Evolutionary conservation across 1,140 invertebrate species (phyloP).

Genomic region (Parasteatoda tepidariorum): DNA sequence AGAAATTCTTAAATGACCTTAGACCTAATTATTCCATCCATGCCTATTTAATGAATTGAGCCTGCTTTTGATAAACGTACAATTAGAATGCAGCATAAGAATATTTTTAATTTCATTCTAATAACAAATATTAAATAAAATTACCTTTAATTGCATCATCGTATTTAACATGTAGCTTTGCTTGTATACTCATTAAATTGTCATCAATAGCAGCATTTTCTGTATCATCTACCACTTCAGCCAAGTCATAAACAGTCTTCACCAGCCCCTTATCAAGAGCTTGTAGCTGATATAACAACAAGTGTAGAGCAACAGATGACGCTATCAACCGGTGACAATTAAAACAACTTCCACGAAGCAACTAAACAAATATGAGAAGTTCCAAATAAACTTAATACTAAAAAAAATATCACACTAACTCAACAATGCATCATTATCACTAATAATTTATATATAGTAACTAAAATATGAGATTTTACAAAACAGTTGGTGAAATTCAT

Average conservation of each 20-base stretch:
- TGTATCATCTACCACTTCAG: conserved; percentile 69
- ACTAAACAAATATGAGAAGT: conserved; percentile 67
- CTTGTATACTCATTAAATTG: neutral
- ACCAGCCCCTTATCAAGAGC: conserved; percentile 81
- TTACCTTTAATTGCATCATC: conserved; percentile 31
- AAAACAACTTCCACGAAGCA: conserved; percentile 74
- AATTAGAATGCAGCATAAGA: too few relatives aligned
- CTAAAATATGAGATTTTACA: too few relatives aligned
- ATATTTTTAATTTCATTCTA: too few relatives aligned
- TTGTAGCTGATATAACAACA: conserved; percentile 80
- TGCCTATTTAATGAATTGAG: too few relatives aligned
- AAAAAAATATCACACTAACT: neutral
- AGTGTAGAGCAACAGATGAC: conserved; percentile 59
- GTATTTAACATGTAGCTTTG: conserved; percentile 29
- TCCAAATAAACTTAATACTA: neutral
- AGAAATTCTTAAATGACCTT: too few relatives aligned
- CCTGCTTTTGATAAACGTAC: too few relatives aligned
- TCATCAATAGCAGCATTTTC: conserved; percentile 4
- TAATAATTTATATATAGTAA: too few relatives aligned
- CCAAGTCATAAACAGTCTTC: conserved; percentile 75
- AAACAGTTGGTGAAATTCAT: too few relatives aligned
- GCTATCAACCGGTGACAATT: conserved; percentile 69
- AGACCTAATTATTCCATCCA: too few relatives aligned
- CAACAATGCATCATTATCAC: too few relatives aligned
- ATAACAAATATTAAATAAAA: too few relatives aligned